Evolutionary conservation across 1,140 invertebrate species (phyloP).

Genomic region (Helicoverpa zea): DNA sequence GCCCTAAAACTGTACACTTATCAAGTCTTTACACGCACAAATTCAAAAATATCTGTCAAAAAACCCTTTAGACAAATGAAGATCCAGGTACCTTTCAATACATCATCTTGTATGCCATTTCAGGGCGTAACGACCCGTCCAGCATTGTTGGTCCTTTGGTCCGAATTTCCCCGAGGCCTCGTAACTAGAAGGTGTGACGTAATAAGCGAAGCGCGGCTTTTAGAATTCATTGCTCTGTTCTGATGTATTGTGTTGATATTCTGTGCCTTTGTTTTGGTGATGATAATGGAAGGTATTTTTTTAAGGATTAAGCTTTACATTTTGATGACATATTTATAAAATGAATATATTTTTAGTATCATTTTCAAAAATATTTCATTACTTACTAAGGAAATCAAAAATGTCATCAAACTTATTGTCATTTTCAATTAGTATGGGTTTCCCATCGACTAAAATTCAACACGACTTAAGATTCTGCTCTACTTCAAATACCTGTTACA

Average conservation of each 20-base stretch:
- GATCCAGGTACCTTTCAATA: slow-evolving; percentile 17
- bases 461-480: no score
- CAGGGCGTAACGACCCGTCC: background rate
- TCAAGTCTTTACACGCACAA: background rate
- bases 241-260: slow-evolving; percentile 18
- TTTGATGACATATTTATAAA: no score
- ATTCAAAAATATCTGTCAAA: background rate
- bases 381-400: no score
- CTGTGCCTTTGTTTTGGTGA: background rate
- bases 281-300: no score
- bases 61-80: background rate
- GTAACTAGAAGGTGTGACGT: slow-evolving; percentile 25
- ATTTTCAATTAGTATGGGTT: no score
- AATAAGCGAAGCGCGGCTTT: slow-evolving; percentile 10
- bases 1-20: no score
- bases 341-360: no score
- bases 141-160: slow-evolving; percentile 7
- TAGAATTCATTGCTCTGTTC: slow-evolving; percentile 27
- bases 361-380: no score
- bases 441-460: no score
- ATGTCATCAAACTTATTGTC: no score
- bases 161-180: slow-evolving; percentile 51
- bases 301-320: no score
- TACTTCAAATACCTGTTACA: no score
- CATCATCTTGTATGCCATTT: slow-evolving; percentile 37